These are phyloP conservation scores for Parthenolecanium corni DNA, from an alignment of 2,888 invertebrate genomes.

Conservation along the genomic window DNA sequence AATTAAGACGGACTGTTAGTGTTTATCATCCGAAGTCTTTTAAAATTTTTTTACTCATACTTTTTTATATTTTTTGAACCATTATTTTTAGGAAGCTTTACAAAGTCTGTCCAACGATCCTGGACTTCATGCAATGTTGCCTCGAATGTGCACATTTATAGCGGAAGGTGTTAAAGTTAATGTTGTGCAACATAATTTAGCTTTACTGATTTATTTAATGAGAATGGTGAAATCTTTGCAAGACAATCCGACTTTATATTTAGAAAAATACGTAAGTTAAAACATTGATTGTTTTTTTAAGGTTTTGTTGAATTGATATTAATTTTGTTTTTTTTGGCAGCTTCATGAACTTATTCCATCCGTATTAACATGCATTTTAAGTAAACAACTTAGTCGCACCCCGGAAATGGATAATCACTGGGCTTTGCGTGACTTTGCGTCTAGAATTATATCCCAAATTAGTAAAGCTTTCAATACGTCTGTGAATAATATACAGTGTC, in stretches of 20 bases:
- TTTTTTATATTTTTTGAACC: too few relatives aligned
- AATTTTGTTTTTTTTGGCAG: conserved; percentile 47
- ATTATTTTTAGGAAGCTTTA: conserved; percentile 62
- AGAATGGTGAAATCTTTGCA: conserved; percentile 94
- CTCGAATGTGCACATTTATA: conserved; percentile 93
- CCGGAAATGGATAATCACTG: conserved; percentile 98
- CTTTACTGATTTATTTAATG: conserved; percentile 94
- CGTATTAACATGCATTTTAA: conserved; percentile 92
- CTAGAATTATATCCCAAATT: conserved; percentile 82
- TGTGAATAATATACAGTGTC: conserved; percentile 88
- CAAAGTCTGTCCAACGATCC: conserved; percentile 90
- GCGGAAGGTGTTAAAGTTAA: conserved; percentile 96
- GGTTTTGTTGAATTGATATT: conserved; percentile 39
- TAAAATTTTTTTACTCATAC: too few relatives aligned
- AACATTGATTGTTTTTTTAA: conserved; percentile 12
- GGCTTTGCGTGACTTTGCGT: conserved; percentile 94
- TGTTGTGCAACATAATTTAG: conserved; percentile 93
- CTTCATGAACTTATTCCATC: conserved; percentile 93
- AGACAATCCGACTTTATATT: conserved; percentile 86
- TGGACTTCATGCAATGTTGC: conserved; percentile 93
- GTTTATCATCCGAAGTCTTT: conserved; percentile 10
- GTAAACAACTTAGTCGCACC: conserved; percentile 83
- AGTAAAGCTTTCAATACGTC: conserved; percentile 93
- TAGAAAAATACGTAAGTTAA: conserved; percentile 90
- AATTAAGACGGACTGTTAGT: conserved; percentile 70